Base-by-base conservation (phyloP, 2,888 invertebrate species). In the Drosophila anomalata region DNA sequence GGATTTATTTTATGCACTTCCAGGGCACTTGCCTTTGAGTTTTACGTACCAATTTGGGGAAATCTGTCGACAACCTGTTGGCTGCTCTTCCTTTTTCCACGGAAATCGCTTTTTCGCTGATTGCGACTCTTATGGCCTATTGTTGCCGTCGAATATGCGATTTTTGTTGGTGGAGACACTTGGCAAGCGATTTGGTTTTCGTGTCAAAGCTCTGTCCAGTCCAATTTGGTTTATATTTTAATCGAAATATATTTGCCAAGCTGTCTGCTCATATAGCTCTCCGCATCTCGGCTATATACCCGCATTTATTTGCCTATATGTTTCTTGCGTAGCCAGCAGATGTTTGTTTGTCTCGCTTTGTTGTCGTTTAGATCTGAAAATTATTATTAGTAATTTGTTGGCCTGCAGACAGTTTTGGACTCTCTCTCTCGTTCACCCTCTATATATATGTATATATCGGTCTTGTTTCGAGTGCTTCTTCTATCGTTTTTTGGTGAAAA, bases 351-450 rank as follows among this genome's bases (percentile, higher is more conserved):
- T 63, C 63, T 74, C 54, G 71, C 46, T 76, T 62, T 68, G 54
- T 69, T 76, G 78, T 77, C 83, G 75, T 87, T 87, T 79, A 73
- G 77, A 79, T 85, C 70, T 85, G 53, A 77, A 77, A 82, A 85
- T 82, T 84, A 85, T 87, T 87, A 77, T 83, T 82, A 84, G 86
- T 87, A 85, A 77, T 85, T 84, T 87, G 77, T 87, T 79, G 63
- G 81, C 86, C 80, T 85, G 80, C 85, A 85, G 85, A 85, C 80
- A 77, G 60, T 58, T 61, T 51, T 14, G 22, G 52, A 51, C 53
- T 44, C 51, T 41, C 56, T 41, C 29, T 70, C 36, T 17, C 9
- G 46, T 24, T 11, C 14, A 47, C 55, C 31, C 42, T 26, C 46
- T 52, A 20, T 51, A 39, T n/a, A 12, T 14, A 42, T 33, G 33